phyloP scores from a whole-genome alignment of 2,113 vertebrate species.

The Phyllostomus hastatus region DNA sequence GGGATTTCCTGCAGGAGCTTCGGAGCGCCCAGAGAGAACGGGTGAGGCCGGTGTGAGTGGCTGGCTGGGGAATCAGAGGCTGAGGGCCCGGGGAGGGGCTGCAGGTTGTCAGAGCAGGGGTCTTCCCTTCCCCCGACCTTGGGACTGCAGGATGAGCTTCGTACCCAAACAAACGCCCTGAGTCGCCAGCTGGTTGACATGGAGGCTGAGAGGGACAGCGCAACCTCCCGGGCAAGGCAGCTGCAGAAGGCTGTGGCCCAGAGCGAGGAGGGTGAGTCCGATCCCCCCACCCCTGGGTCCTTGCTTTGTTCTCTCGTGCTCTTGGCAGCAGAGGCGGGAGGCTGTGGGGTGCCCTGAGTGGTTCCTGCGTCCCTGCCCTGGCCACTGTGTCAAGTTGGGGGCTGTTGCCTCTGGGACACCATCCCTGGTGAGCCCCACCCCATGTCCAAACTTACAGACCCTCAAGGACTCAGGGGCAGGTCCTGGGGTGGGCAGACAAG shows the following conservation, averaged over 20 bases:
- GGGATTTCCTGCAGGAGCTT: constrained; percentile 92
- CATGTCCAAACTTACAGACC: neutral
- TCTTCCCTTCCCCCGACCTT: rapidly evolving
- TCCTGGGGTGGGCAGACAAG: neutral
- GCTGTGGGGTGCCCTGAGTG: rapidly evolving
- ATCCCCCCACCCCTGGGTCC: rapidly evolving
- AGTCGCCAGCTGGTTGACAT: constrained; percentile 81
- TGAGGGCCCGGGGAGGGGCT: rapidly evolving
- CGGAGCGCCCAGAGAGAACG: constrained; percentile 87
- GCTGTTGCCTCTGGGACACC: neutral
- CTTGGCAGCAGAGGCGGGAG: neutral
- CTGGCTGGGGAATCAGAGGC: neutral
- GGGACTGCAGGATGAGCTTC: constrained; percentile 86
- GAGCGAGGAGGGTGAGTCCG: constrained; percentile 85
- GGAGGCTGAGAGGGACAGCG: constrained; percentile 82
- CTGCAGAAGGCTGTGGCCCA: constrained; percentile 87
- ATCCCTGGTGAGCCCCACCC: neutral
- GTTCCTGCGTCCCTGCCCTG: neutral
- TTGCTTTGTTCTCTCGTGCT: neutral
- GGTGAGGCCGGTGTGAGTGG: constrained; percentile 74
- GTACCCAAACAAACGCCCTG: constrained; percentile 78
- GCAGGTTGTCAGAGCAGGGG: neutral
- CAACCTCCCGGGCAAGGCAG: constrained; percentile 80
- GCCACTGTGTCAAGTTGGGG: neutral
- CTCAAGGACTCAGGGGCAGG: neutral